Base-by-base conservation (phyloP, 2,113 vertebrate species). In the Progne subis region DNA sequence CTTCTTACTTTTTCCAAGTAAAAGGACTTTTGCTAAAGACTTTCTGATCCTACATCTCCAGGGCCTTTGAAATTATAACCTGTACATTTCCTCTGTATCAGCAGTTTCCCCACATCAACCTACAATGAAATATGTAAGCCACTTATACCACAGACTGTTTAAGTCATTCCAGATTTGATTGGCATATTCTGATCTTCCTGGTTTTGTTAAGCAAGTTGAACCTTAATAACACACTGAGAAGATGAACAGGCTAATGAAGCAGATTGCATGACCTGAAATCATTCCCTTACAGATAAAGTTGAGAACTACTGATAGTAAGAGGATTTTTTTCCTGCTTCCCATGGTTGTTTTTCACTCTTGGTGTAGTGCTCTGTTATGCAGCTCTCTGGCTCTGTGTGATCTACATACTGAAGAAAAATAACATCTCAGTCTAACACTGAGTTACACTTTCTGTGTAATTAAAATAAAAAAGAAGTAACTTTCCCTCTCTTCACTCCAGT, bases 51-150 rank as follows among this genome's bases (percentile, higher is more conserved):
- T 88, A 37, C 64, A 86, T 91, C 88, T 88, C 32, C 68, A 64
- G 83, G 76, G 83, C 56, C 94, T 96, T 93, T 91, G 92, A 94
- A 97, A 95, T 86, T 25, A 64, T 52, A 82, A 75, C 52, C 80
- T 84, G 60, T 70, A 65, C 34, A 60, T 78, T 97, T 95, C 75
- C 64, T 94, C 64, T 86, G 83, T 68, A 86, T 94, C 94, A 91
- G 92, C 88, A 86, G 52, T 84, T 94, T 82, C 56, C 56, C 52
- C 2, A 8, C 60, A 53, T 34, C 86, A 92, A 60, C 71, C 72
- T 60, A 78, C 77, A 94, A 52, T 53, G 77, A 92, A 71, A 86
- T 69, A 57, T 10, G 3, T 84, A 92, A 96, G 92, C 91, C 91
- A 88, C 77, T 90, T 95, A 86, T 11, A 71, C 44, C 72, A 84